Evolutionary conservation across 1,140 invertebrate species (phyloP).

Genomic region (Euglossa dilemma): DNA sequence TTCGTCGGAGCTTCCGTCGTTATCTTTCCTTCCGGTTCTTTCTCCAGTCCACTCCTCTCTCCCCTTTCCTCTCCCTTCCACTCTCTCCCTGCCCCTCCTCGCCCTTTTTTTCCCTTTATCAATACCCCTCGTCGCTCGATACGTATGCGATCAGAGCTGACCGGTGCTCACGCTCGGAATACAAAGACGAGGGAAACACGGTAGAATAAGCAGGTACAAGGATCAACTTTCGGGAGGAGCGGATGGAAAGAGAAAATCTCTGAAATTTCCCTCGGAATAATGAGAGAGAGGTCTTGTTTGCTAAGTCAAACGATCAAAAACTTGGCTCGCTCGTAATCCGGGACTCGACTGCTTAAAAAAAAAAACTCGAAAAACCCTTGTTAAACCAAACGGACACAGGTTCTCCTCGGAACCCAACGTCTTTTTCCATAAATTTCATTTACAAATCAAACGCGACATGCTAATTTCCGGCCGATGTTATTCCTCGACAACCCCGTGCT

Average conservation of each 20-base stretch:
- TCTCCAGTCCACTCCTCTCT: background rate
- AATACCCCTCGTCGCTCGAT: conserved; percentile 32
- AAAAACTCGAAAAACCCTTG: background rate
- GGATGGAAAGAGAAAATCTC: background rate
- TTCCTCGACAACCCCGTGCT: background rate
- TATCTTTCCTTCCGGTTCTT: conserved; percentile 49
- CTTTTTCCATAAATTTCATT: background rate
- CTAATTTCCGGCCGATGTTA: background rate
- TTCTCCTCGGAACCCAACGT: background rate
- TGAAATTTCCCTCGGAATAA: background rate
- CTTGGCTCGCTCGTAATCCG: background rate
- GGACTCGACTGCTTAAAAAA: background rate
- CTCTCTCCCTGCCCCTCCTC: background rate
- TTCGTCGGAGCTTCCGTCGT: conserved; percentile 48
- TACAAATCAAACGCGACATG: background rate
- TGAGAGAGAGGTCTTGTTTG: conserved; percentile 4
- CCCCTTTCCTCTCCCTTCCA: background rate
- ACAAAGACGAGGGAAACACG: conserved; percentile 34
- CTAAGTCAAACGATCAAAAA: background rate
- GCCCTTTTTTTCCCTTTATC: conserved; percentile 24
- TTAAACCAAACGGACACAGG: background rate
- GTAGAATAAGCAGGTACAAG: background rate
- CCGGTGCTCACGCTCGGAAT: conserved; percentile 35
- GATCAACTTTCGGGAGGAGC: conserved; percentile 4
- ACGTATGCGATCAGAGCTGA: conserved; percentile 46